phyloP scores from a whole-genome alignment of 2,797 vertebrate species.

The Chanos chanos region DNA sequence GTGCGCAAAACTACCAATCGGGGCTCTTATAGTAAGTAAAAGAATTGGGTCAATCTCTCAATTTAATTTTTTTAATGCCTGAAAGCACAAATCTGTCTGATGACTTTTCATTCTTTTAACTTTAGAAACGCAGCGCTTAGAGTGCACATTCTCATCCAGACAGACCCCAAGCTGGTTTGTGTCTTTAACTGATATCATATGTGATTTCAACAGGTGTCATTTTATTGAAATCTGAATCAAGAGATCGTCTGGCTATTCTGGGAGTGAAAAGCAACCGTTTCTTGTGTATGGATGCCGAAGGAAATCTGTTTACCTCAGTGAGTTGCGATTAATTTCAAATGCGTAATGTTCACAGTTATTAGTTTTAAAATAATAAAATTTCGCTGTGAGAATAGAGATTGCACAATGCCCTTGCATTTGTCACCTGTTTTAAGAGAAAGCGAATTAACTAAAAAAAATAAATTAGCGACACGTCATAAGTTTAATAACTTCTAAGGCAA shows the following conservation, averaged over 20 bases:
- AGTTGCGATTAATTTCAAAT: conserved; percentile 48
- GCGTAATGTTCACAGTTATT: background rate
- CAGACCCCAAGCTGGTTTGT: background rate
- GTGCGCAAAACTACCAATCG: conserved; percentile 80
- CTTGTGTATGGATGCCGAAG: conserved; percentile 86
- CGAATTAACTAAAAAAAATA: too few species aligned
- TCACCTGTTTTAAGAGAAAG: background rate
- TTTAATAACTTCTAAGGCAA: too few species aligned
- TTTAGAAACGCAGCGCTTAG: too few species aligned
- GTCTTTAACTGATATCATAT: background rate
- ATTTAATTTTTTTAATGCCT: background rate
- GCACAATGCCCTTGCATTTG: background rate
- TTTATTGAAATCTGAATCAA: conserved; percentile 80
- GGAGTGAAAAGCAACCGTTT: conserved; percentile 87
- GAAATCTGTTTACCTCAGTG: conserved; percentile 87
- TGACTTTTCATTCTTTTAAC: too few species aligned
- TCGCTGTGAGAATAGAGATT: background rate
- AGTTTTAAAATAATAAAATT: background rate
- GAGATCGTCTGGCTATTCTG: conserved; percentile 82
- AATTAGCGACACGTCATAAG: too few species aligned
- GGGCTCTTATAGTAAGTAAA: conserved; percentile 88
- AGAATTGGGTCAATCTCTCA: background rate
- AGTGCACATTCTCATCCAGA: conserved; percentile 48
- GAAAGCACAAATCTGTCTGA: too few species aligned
- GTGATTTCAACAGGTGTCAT: conserved; percentile 76